Conservation (phyloP, 2,113 vertebrate species). For the Sprattus sprattus region DNA sequence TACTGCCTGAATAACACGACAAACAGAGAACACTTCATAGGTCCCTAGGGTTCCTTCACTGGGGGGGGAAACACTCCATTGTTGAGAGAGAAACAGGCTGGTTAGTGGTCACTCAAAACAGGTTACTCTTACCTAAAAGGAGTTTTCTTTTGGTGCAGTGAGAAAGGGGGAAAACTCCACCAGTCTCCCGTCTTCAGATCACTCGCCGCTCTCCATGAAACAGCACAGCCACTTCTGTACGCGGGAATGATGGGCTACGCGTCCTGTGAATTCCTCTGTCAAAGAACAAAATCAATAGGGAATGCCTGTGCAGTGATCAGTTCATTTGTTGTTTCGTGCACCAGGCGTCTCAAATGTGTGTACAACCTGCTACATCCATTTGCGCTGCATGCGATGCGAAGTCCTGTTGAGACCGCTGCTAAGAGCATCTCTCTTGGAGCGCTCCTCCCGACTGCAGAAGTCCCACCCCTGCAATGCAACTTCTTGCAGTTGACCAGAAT, state of each 20-base stretch:
- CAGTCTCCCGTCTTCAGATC: constrained; percentile 64
- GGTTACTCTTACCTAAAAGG: constrained; percentile 65
- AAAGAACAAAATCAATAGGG: constrained; percentile 14
- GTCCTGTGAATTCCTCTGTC: neutral
- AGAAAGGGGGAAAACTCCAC: constrained; percentile 62
- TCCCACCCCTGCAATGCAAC: constrained; percentile 75
- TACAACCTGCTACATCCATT: constrained; percentile 4
- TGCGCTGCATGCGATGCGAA: constrained; percentile 15
- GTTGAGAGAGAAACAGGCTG: neutral
- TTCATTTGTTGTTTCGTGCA: constrained; percentile 17
- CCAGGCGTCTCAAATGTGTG: neutral
- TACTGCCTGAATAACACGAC: constrained; percentile 17
- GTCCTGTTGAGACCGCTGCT: constrained; percentile 42
- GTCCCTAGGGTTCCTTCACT: neutral
- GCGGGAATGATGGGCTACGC: constrained; percentile 9
- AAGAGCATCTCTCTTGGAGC: constrained; percentile 56
- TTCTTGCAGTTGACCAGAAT: constrained; percentile 55
- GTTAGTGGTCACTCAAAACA: constrained; percentile 25
- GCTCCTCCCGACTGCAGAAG: constrained; percentile 66
- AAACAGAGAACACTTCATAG: constrained; percentile 16
- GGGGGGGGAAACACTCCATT: neutral
- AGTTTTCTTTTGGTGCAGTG: constrained; percentile 72
- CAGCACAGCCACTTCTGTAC: constrained; percentile 45
- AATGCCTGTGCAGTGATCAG: neutral
- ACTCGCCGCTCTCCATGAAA: constrained; percentile 68